Evolutionary conservation across 2,797 vertebrate genomes (phyloP).

Genomic region (Epinephelus awoara): DNA sequence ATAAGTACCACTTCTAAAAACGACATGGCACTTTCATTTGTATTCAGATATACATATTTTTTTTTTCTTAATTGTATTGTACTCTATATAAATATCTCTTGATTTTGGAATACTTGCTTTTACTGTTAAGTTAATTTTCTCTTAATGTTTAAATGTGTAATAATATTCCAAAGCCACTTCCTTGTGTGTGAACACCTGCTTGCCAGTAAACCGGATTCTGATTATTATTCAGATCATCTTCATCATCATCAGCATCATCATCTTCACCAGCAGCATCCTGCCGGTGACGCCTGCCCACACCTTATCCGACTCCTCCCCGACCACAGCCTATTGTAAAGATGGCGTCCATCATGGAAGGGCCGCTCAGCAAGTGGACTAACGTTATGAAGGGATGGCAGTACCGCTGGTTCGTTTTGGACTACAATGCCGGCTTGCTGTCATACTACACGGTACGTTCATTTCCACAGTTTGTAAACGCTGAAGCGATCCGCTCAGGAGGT

Average conservation of each 20-base stretch:
- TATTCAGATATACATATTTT: too few species aligned
- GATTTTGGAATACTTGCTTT: too few species aligned
- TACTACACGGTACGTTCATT: constrained; percentile 94
- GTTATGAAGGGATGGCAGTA: constrained; percentile 99
- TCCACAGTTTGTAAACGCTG: neutral
- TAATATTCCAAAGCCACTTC: too few species aligned
- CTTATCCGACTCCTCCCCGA: constrained; percentile 77
- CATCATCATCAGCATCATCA: neutral
- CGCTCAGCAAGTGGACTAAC: constrained; percentile 99
- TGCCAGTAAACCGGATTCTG: too few species aligned
- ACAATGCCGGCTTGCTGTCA: constrained; percentile 95
- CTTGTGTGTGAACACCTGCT: too few species aligned
- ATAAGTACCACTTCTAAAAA: too few species aligned
- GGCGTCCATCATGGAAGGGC: constrained; percentile 99
- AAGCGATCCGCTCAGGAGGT: neutral
- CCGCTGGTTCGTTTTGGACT: constrained; percentile 98
- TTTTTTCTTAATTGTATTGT: too few species aligned
- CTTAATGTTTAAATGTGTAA: too few species aligned
- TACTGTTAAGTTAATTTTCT: too few species aligned
- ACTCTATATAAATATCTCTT: too few species aligned
- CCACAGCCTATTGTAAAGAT: constrained; percentile 88
- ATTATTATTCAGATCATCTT: too few species aligned
- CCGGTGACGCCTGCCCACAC: constrained; percentile 48
- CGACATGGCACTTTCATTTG: too few species aligned
- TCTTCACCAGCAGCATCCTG: constrained; percentile 21